Percentiles rank a stretch among this genome's conserved stretches.
phyloP scores from a whole-genome alignment of 2,797 vertebrate genomes.

The Peromyscus attwateri region DNA sequence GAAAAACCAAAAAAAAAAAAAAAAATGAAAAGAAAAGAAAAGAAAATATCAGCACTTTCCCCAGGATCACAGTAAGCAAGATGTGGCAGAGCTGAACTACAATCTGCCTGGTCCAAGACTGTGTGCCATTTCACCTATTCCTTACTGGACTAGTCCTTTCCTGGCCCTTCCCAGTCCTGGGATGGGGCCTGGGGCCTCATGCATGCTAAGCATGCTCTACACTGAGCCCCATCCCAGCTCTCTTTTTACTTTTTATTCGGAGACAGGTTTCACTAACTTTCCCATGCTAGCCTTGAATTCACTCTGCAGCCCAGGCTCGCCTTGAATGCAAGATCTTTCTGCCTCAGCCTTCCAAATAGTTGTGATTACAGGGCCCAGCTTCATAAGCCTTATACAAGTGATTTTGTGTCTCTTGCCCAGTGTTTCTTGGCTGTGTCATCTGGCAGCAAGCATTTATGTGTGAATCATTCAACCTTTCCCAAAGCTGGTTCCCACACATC shows the following conservation, averaged over 20 bases:
- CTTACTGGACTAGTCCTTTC: not conserved
- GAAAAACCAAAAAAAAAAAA: too few species aligned
- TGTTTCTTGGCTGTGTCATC: not conserved
- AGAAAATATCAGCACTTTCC: not conserved
- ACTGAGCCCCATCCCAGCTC: not conserved
- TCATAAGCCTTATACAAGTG: not conserved
- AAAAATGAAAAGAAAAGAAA: not conserved
- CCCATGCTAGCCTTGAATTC: not conserved
- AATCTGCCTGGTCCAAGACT: not conserved
- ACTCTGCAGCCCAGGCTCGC: not conserved
- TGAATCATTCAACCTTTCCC: not conserved
- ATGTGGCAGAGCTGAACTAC: not conserved
- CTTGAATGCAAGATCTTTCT: not conserved
- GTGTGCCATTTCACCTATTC: accelerated
- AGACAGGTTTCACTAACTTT: not conserved
- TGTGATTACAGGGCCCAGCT: not conserved
- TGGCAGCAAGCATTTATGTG: not conserved
- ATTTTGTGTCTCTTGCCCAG: not conserved
- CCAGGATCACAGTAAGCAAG: not conserved
- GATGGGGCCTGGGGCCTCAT: not conserved
- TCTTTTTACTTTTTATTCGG: not conserved
- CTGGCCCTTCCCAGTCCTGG: not conserved
- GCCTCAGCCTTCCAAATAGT: not conserved
- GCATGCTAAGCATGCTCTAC: not conserved
- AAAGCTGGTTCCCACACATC: not conserved